Conservation (phyloP, 2,888 invertebrate species). For the Aethes cnicana region DNA sequence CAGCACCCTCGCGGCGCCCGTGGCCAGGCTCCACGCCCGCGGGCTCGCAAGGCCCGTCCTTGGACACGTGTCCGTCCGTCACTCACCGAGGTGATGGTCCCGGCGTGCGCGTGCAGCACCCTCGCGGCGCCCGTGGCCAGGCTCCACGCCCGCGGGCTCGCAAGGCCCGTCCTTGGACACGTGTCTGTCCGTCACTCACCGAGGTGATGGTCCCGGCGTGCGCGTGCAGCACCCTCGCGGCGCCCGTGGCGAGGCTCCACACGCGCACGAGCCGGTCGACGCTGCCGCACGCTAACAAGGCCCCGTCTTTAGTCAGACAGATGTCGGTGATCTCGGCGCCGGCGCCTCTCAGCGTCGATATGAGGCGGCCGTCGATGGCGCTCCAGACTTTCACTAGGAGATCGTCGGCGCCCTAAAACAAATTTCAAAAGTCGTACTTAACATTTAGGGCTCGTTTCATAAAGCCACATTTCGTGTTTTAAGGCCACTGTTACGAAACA, state of each 20-base stretch:
- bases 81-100: too few species aligned
- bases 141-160: too few species aligned
- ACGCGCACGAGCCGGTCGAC: slow-evolving; percentile 95
- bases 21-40: too few species aligned
- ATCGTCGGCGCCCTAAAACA: slow-evolving; percentile 92
- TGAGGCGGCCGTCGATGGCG: slow-evolving; percentile 91
- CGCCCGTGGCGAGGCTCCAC: slow-evolving; percentile 90
- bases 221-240: slow-evolving; percentile 63
- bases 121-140: too few species aligned
- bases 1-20: too few species aligned
- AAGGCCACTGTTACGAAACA: too few species aligned
- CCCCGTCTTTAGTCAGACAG: slow-evolving; percentile 95
- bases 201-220: slow-evolving; percentile 88
- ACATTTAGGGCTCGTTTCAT: too few species aligned
- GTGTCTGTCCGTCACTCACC: slow-evolving; percentile 34
- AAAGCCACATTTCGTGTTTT: too few species aligned
- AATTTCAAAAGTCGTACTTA: slow-evolving; percentile 38
- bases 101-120: too few species aligned
- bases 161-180: too few species aligned
- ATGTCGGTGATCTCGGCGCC: slow-evolving; percentile 98
- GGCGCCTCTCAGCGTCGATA: slow-evolving; percentile 96
- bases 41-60: too few species aligned
- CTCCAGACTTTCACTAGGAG: slow-evolving; percentile 97
- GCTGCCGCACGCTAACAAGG: slow-evolving; percentile 95
- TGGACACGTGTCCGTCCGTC: too few species aligned